A percentile compares a stretch with the other conserved stretches of the same genome.
Conservation (phyloP, 1,140 invertebrate species). For the Cydia amplana region DNA sequence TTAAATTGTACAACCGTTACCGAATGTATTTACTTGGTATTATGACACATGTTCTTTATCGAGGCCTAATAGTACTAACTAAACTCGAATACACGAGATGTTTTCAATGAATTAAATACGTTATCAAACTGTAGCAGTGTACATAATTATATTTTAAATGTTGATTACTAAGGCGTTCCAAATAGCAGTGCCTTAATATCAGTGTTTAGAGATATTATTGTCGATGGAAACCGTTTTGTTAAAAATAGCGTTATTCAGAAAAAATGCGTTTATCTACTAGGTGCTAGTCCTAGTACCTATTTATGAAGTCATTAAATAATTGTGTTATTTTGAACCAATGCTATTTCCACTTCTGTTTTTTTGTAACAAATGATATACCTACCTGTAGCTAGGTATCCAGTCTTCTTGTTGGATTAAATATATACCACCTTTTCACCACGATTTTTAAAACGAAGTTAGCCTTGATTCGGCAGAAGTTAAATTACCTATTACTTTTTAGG, state of each 20-base stretch:
- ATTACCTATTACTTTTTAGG: constrained; percentile 35
- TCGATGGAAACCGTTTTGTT: neutral
- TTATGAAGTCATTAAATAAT: neutral
- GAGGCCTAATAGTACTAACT: constrained; percentile 44
- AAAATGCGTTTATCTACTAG: no score
- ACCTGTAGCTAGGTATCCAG: no score
- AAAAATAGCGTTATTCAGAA: neutral
- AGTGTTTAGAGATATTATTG: constrained; percentile 39
- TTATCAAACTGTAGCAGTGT: neutral
- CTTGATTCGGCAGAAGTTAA: constrained; percentile 18
- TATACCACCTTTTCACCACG: neutral
- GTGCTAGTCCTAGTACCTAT: neutral
- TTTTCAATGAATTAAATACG: neutral
- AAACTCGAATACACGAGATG: constrained; percentile 5
- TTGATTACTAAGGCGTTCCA: constrained; percentile 40
- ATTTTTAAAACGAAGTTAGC: neutral
- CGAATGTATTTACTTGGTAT: neutral
- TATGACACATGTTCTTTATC: constrained; percentile 5
- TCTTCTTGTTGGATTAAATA: neutral
- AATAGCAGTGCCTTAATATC: constrained; percentile 59
- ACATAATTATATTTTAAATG: constrained; percentile 14
- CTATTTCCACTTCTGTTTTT: neutral
- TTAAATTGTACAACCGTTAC: neutral
- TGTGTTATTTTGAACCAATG: constrained; percentile 1
- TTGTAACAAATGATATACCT: neutral